These are phyloP conservation scores for Nothocercus julius DNA, from an alignment of 2,113 vertebrate genomes.

Conservation along the genomic window DNA sequence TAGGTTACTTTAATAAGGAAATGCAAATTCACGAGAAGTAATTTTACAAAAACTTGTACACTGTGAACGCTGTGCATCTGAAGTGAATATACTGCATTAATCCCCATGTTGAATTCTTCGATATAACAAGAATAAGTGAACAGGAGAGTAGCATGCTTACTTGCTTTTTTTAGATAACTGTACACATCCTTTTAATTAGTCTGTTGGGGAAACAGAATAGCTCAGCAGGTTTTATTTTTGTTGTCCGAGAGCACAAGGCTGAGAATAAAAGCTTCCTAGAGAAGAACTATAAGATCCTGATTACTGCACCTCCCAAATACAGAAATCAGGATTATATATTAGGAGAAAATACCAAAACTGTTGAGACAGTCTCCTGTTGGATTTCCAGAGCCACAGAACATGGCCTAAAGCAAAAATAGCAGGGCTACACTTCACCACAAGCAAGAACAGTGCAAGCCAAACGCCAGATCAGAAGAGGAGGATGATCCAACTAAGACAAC, in stretches of 20 bases:
- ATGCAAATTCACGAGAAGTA: not conserved
- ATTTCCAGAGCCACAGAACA: constrained; percentile 2
- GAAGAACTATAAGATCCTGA: not conserved
- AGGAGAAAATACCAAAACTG: not conserved
- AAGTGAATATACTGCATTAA: not conserved
- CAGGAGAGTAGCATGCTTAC: not conserved
- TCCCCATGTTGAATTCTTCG: not conserved
- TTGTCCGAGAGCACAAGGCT: not conserved
- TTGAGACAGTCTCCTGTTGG: not conserved
- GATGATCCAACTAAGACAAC: constrained; percentile 38
- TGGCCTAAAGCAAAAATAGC: constrained; percentile 4
- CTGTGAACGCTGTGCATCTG: not conserved
- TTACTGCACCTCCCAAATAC: not conserved
- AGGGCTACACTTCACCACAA: not conserved
- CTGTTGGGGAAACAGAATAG: not conserved
- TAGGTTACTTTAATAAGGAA: not conserved
- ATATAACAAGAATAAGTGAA: not conserved
- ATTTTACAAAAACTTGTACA: not conserved
- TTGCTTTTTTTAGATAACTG: not conserved
- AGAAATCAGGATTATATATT: not conserved
- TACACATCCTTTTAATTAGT: not conserved
- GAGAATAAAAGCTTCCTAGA: not conserved
- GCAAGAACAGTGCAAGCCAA: not conserved
- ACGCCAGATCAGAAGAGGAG: constrained; percentile 14
- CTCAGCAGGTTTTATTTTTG: not conserved